Conservation (phyloP, 2,113 vertebrate species). For the Pavo muticus region DNA sequence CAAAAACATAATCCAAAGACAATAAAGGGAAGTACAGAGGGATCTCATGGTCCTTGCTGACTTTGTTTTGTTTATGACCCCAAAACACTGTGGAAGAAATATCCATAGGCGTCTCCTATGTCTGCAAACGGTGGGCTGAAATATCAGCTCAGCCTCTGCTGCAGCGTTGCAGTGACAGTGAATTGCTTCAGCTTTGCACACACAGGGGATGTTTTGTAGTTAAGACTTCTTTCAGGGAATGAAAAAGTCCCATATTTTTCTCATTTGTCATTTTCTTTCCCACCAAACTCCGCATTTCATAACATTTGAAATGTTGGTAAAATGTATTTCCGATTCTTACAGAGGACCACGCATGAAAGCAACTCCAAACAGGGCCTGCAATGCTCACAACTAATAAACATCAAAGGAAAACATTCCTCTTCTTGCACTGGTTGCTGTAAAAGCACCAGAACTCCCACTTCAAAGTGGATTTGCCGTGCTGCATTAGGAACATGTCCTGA, state of each 20-base stretch:
- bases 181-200: not conserved
- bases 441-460: not conserved
- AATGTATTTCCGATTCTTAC: not conserved
- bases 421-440: not conserved
- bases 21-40: conserved; percentile 58
- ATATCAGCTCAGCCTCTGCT: not conserved
- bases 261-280: conserved; percentile 21
- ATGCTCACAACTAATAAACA: conserved; percentile 27
- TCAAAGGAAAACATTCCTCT: conserved; percentile 9
- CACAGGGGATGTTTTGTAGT: not conserved
- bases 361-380: not conserved
- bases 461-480: not conserved
- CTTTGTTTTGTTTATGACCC: conserved; percentile 24
- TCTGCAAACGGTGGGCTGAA: not conserved
- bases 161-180: fast-evolving
- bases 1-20: conserved; percentile 11
- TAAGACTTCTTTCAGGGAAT: not conserved
- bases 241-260: conserved; percentile 5
- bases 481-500: not conserved
- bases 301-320: not conserved
- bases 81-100: not conserved
- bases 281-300: not conserved
- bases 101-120: not conserved
- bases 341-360: not conserved
- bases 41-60: conserved; percentile 23